Percentiles rank a stretch among this genome's conserved stretches.
These are phyloP conservation scores for Burhinus bistriatus DNA, from an alignment of 2,113 vertebrate species.

Conservation along the genomic window DNA sequence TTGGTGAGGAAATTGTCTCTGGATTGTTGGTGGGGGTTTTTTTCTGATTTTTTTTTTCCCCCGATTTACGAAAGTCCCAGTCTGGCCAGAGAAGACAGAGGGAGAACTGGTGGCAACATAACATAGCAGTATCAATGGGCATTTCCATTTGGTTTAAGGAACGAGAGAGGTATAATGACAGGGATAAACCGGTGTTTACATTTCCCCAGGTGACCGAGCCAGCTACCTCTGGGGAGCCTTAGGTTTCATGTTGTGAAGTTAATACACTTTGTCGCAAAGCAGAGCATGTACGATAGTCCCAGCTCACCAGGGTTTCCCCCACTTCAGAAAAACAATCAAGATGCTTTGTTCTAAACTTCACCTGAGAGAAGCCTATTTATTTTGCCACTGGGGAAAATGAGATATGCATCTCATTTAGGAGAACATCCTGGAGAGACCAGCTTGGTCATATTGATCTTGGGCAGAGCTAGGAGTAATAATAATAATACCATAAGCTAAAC, in stretches of 20 bases:
- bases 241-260: constrained; percentile 12
- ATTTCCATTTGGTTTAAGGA: constrained; percentile 8
- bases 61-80: fast-evolving
- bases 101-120: not conserved
- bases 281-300: not conserved
- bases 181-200: constrained; percentile 22
- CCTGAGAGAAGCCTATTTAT: constrained; percentile 41
- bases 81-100: too few species aligned
- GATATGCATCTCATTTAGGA: constrained; percentile 12
- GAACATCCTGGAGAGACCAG: not conserved
- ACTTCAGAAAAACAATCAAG: constrained; percentile 45
- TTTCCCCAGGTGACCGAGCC: not conserved
- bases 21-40: fast-evolving
- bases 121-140: not conserved
- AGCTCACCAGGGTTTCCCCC: constrained; percentile 2
- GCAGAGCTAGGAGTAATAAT: not conserved
- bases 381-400: constrained; percentile 34
- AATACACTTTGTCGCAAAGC: not conserved
- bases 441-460: not conserved
- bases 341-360: constrained; percentile 10
- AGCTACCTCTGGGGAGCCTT: not conserved
- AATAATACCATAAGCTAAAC: not conserved
- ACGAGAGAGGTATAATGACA: not conserved
- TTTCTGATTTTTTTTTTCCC: not conserved
- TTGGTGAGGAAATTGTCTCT: not conserved